Evolutionary conservation across 1,140 invertebrate genomes (phyloP), one percentile per base, ranked within the genome.

Genomic region (Diorhabda sublineata): DNA sequence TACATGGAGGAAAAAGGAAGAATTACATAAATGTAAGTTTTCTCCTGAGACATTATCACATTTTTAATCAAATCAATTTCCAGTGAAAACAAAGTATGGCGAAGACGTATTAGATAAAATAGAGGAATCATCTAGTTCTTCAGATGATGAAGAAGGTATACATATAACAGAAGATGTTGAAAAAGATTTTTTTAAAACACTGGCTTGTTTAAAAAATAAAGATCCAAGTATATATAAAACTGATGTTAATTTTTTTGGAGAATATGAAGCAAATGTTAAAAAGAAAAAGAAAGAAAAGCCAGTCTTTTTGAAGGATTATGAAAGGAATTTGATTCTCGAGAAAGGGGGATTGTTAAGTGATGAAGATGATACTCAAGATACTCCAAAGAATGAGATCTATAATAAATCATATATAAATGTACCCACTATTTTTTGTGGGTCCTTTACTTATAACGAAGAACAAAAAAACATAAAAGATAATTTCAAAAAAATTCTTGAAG

Each of bases 221-320:
- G 92, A 97, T 84, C 92, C 95, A 1, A 87, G 85, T 74, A 96
- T 97, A 72, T 97, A 97, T 83, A 87, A 97, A 75, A 85, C 89
- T 64, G 85, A 88, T 69, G 83, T 86, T 7, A 87, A 85, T 60
- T 97, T 94, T 79, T 97, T 96, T 82, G 80, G 86, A 70, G 72
- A 81, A 72, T 72, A 76, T 60, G 67, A 69, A 61, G 73, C 74
- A 6, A 73, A 75, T 66, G 75, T 70, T 6, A 77, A 73, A 64
- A 80, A 81, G 62, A 75, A 77, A 42, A 81, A 82, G 66, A 82
- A 78, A 45, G 80, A 81, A 59, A 87, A 92, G 75, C 84, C 87
- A 2, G 80, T 95, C 60, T 89, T 82, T 56, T 76, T 96, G 9
- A 89, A 90, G 76, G 93, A 96, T 77, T 95, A 93, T 80, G 91